Evolutionary conservation across 2,113 vertebrate genomes (phyloP), one percentile per base, ranked within the genome.

Genomic region (Leptocoma aspasia): DNA sequence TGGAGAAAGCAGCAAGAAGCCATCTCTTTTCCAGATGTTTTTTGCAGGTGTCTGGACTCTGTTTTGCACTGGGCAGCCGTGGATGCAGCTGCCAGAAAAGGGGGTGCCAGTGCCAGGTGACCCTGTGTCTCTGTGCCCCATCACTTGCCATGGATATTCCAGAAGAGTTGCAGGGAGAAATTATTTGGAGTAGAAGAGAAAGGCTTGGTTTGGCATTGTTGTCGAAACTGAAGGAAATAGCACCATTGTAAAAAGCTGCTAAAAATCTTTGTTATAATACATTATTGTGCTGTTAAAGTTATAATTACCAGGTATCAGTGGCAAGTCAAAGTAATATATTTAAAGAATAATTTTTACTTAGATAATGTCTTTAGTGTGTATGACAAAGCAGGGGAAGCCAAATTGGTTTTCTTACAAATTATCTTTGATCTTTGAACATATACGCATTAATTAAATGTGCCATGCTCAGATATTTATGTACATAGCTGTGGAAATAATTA

Each of bases 141-240:
- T 52, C 6, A 0, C 76, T 76, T 0, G 0, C 42, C 35, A 2
- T 0, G 0, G 39, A n/a, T 71, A 9, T 15, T 35, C 41, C 1
- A 3, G 56, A 33, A 47, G 44, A 52, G 50, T 9, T 49, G 37
- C 22, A 15, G n/a, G 44, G 39, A 76, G 35, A 57, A 68, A 52
- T 42, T 44, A 8, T 6, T 23, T 21, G 31, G 44, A 64, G 16
- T 6, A 39, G 47, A 70, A 84, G 49, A 3, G 1, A 56, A 80
- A 52, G 21, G 23, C 45, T 64, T 28, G 17, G 53, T 64, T 81
- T 68, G 65, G 57, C 28, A 9, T 23, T n/a, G 52, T 60, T 77
- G 47, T 35, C 0, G 0, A 57, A 83, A 27, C 39, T 26, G 27
- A 50, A 69, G 50, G 69, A 69, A 35, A 22, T 10, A 70, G 45